Evolutionary conservation across 2,113 vertebrate genomes (phyloP).

Genomic region (Lampris megalopsis): DNA sequence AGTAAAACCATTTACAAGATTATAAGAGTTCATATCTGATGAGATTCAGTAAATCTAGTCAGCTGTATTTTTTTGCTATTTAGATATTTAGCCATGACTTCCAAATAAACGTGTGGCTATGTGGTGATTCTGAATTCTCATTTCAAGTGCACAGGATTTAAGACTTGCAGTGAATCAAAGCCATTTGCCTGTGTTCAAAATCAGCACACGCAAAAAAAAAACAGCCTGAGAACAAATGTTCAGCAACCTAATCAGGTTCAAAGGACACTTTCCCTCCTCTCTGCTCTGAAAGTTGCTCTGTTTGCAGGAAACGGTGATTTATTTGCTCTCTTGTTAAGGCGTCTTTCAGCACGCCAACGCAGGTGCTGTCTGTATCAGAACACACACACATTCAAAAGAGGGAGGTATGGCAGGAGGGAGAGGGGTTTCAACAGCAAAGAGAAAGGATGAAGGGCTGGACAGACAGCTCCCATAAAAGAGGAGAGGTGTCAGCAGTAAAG

Average conservation of each 20-base stretch:
- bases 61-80: no score
- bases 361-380: conserved; percentile 52
- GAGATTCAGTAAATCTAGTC: no score
- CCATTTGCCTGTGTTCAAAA: conserved; percentile 40
- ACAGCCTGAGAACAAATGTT: conserved; percentile 29
- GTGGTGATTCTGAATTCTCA: not conserved
- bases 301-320: conserved; percentile 64
- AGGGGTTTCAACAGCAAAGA: conserved; percentile 60
- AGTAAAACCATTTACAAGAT: no score
- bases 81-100: no score
- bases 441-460: conserved; percentile 38
- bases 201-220: conserved; percentile 19
- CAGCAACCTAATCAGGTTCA: conserved; percentile 48
- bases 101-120: not conserved
- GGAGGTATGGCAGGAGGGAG: conserved; percentile 28
- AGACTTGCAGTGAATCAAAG: conserved; percentile 4
- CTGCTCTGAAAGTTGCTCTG: conserved; percentile 40
- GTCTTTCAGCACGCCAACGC: conserved; percentile 57
- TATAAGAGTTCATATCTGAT: no score
- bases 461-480: conserved; percentile 13
- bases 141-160: not conserved
- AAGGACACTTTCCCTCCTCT: conserved; percentile 34
- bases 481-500: conserved; percentile 63
- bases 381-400: conserved; percentile 18
- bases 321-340: conserved; percentile 57